Evolutionary conservation across 2,113 vertebrate genomes (phyloP).

Genomic region (Sinocyclocheilus anshuiensis): DNA sequence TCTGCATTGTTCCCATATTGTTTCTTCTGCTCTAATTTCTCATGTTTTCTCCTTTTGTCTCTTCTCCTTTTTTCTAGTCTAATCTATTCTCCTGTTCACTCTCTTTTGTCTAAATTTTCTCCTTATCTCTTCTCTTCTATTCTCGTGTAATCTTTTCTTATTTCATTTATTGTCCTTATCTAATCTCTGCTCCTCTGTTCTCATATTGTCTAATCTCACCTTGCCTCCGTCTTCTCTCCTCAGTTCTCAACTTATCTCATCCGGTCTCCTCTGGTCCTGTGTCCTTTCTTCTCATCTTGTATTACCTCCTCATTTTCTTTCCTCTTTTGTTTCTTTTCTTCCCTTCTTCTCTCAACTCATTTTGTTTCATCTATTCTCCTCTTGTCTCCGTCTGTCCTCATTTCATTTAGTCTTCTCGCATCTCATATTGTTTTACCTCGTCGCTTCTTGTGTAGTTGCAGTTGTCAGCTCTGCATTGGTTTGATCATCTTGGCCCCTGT

Average conservation of each 20-base stretch:
- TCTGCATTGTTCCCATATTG: too few relatives aligned
- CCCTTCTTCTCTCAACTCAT: not conserved
- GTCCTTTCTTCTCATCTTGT: not conserved
- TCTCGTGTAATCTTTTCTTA: too few relatives aligned
- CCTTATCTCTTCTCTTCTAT: not conserved
- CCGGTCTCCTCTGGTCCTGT: not conserved
- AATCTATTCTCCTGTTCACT: not conserved
- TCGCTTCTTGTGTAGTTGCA: not conserved
- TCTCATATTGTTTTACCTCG: not conserved
- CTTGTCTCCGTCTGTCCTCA: not conserved
- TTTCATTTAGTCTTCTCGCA: not conserved
- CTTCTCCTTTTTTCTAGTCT: not conserved
- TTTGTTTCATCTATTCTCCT: not conserved
- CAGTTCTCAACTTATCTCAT: not conserved
- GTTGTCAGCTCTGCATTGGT: slow-evolving; percentile 43
- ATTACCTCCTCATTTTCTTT: not conserved
- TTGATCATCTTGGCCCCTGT: slow-evolving; percentile 63
- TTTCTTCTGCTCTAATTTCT: too few relatives aligned
- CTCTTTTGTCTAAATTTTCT: too few relatives aligned
- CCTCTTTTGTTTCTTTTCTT: not conserved
- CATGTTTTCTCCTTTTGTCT: not conserved
- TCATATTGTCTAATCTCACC: not conserved
- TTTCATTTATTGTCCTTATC: not conserved
- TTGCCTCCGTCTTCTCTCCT: not conserved
- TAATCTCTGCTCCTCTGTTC: not conserved